Evolutionary conservation across 2,888 invertebrate genomes (phyloP).

Genomic region (Metallyticus violacea): DNA sequence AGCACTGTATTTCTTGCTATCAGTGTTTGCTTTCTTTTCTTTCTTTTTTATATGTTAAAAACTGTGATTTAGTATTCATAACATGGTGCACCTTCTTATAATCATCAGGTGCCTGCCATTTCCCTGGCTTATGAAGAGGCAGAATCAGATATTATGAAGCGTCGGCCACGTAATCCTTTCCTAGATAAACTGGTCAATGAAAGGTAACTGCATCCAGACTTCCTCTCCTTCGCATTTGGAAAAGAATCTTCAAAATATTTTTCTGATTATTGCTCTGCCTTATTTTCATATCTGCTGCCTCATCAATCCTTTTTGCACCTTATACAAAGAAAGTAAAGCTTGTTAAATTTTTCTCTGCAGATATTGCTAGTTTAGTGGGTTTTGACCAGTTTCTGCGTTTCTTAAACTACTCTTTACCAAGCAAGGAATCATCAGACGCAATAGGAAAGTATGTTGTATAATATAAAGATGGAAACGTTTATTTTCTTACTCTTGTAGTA

Average conservation of each 20-base stretch:
- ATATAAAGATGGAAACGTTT: neutral
- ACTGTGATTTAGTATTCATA: neutral
- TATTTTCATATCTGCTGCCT: neutral
- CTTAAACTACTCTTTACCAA: neutral
- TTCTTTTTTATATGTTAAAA: neutral
- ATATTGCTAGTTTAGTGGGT: neutral
- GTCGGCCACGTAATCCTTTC: conserved; percentile 52
- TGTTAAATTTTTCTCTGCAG: neutral
- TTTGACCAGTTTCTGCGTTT: neutral
- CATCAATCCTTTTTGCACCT: neutral
- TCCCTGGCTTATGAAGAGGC: conserved; percentile 56
- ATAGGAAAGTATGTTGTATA: neutral
- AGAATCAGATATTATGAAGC: conserved; percentile 57
- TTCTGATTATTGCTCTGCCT: neutral
- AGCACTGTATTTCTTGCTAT: neutral
- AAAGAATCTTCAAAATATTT: neutral
- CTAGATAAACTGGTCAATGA: conserved; percentile 56
- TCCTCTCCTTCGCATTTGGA: neutral
- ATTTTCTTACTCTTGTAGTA: neutral
- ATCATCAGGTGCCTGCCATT: conserved; percentile 51
- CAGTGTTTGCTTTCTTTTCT: neutral
- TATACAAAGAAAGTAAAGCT: neutral
- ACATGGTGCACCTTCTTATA: conserved; percentile 2
- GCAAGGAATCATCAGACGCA: neutral
- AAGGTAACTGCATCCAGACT: conserved; percentile 42